Base-by-base conservation (phyloP, 2,113 vertebrate genomes). In the Leptobrachium leishanense region DNA sequence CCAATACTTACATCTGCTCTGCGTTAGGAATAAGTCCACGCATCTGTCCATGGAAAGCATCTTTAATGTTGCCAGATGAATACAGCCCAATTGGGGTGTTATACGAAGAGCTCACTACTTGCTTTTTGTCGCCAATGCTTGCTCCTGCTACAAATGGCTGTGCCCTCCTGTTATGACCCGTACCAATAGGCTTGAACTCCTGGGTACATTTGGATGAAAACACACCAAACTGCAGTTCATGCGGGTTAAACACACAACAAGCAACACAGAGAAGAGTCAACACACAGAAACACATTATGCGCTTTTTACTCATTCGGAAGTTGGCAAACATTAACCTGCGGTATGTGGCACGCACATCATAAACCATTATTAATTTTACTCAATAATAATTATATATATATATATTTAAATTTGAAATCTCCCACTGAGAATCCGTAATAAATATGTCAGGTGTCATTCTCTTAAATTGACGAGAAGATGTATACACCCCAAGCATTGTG, bases 31-130 rank as follows among this genome's bases (percentile, higher is more conserved):
- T 92, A 71, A 98, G 91, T 81, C 98, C 95, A 74, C 94, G 92
- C 83, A 99, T 94, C 85, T 99, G 98, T 80, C 97, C 97, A 0
- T 98, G 94, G 82, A 99, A 94, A 0, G 98, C 96, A 0, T 99
- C 97, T 90, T 97, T 95, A 84, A 99, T 98, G 91, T 99, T 99
- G 87, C 94, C 95, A 72, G 96, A 93, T 83, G 98, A 99, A 90
- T 99, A 99, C 73, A 99, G 96, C 85, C 97, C 96, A 84, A 99
- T 99, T 57, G 98, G 98, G 66, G 97, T 96, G 89, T 99, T 99
- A 95, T 99, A 99, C 89, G 95, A 88, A 12, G 96, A 89, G 62
- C 97, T 99, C 91, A 99, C 97, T 92, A 99, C 95, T 94, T 99
- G 97, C 75, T 92, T 96, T 88, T 92, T 95, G 91, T 97, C 96